Evolutionary conservation across 2,113 vertebrate genomes (phyloP).

Genomic region (Nerophis ophidion): DNA sequence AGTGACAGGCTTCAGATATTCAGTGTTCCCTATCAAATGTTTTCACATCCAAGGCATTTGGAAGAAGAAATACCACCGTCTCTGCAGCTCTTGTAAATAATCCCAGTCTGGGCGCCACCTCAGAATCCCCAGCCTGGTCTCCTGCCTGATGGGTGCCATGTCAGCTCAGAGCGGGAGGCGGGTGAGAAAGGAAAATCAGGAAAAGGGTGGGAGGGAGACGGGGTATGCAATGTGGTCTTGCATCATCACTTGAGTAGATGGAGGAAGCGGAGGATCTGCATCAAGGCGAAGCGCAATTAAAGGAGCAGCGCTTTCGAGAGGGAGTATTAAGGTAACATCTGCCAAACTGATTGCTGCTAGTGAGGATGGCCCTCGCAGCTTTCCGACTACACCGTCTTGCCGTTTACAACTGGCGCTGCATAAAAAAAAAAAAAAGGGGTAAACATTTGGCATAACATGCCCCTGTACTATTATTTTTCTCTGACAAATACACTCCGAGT

Average conservation of each 20-base stretch:
- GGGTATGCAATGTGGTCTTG: constrained; percentile 39
- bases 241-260: constrained; percentile 52
- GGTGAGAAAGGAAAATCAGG: constrained; percentile 39
- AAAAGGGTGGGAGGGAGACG: constrained; percentile 22
- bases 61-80: constrained; percentile 73
- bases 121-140: constrained; percentile 67
- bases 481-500: background rate
- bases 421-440: too few relatives aligned
- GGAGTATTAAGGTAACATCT: background rate
- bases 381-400: background rate
- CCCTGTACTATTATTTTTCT: too few relatives aligned
- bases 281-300: constrained; percentile 7
- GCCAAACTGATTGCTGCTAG: background rate
- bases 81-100: constrained; percentile 75
- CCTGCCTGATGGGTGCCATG: constrained; percentile 54
- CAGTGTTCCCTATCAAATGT: constrained; percentile 58
- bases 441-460: too few relatives aligned
- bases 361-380: background rate
- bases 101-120: constrained; percentile 73
- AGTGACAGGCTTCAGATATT: constrained; percentile 38
- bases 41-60: constrained; percentile 62
- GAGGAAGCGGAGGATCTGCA: constrained; percentile 11
- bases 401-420: background rate
- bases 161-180: constrained; percentile 44
- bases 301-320: background rate